A percentile compares a stretch with the other conserved stretches of the same genome.
Evolutionary conservation across 2,113 vertebrate species (phyloP).

Genomic region (Psephotus haematonotus): DNA sequence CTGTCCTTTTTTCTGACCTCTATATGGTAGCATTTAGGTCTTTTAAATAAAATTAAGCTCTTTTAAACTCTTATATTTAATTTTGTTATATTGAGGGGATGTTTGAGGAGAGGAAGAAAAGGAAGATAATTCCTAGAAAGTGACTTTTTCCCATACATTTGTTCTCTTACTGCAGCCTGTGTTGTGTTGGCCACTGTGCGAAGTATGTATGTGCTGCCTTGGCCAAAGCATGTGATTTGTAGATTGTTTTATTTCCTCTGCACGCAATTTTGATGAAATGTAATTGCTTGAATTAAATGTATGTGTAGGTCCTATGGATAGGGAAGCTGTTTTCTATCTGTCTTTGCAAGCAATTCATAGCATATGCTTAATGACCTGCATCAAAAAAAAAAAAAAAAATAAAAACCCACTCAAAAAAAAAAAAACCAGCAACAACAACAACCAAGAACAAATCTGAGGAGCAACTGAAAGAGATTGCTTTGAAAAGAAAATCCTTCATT

Average conservation of each 20-base stretch:
- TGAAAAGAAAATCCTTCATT: not conserved
- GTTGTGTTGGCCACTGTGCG: not conserved
- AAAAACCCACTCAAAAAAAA: not conserved
- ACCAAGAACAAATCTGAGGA: not conserved
- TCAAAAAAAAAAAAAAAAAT: not conserved
- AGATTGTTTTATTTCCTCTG: not conserved
- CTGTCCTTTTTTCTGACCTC: not conserved
- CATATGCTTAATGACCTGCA: not conserved
- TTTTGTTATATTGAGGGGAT: not conserved
- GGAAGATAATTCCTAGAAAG: not conserved
- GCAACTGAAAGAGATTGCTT: not conserved
- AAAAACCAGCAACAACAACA: not conserved
- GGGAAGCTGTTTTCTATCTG: not conserved
- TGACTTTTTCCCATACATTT: no score
- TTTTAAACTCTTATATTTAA: not conserved
- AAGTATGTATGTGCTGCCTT: rapidly evolving
- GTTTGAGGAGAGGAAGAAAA: not conserved
- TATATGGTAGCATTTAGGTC: not conserved
- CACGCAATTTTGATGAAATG: no score
- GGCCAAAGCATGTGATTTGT: not conserved
- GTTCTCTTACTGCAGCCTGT: not conserved
- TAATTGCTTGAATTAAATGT: not conserved
- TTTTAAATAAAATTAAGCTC: not conserved
- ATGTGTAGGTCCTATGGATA: not conserved
- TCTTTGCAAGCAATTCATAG: not conserved